Evolutionary conservation across 2,888 invertebrate species (phyloP).

Genomic region (Elegia similella): DNA sequence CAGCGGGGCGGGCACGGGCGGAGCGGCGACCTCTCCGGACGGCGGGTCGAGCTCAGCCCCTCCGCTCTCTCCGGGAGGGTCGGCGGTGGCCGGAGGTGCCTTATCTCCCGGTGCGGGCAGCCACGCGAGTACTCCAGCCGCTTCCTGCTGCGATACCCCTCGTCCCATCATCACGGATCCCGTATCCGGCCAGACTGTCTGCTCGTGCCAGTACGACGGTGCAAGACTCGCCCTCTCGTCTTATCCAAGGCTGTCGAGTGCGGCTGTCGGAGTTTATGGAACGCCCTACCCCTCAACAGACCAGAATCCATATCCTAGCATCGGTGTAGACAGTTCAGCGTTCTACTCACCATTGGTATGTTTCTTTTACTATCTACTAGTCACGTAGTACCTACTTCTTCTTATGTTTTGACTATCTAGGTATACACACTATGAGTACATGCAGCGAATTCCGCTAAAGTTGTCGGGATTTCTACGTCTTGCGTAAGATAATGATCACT

Average conservation of each 20-base stretch:
- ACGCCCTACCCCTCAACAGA: constrained; percentile 94
- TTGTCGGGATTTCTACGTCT: neutral
- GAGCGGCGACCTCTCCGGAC: constrained; percentile 88
- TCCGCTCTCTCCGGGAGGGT: constrained; percentile 88
- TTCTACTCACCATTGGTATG: constrained; percentile 98
- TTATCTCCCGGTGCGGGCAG: constrained; percentile 82
- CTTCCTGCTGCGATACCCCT: constrained; percentile 93
- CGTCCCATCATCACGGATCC: constrained; percentile 96
- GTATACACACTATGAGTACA: neutral
- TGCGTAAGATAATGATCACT: neutral
- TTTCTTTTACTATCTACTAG: constrained; percentile 34
- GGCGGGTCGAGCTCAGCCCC: constrained; percentile 86
- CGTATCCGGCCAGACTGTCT: constrained; percentile 95
- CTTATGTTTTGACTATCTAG: neutral
- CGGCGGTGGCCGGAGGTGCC: constrained; percentile 82
- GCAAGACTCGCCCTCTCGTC: constrained; percentile 90
- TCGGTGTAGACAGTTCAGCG: constrained; percentile 95
- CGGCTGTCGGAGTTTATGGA: constrained; percentile 91
- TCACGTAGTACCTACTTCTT: neutral
- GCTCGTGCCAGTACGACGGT: constrained; percentile 96
- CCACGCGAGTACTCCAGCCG: constrained; percentile 77
- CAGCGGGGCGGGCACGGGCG: constrained; percentile 87
- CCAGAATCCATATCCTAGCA: constrained; percentile 95
- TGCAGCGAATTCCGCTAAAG: neutral
- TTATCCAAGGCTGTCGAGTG: constrained; percentile 90